Evolutionary conservation across 2,888 invertebrate species (phyloP).

Genomic region (Lucinisca nassula): DNA sequence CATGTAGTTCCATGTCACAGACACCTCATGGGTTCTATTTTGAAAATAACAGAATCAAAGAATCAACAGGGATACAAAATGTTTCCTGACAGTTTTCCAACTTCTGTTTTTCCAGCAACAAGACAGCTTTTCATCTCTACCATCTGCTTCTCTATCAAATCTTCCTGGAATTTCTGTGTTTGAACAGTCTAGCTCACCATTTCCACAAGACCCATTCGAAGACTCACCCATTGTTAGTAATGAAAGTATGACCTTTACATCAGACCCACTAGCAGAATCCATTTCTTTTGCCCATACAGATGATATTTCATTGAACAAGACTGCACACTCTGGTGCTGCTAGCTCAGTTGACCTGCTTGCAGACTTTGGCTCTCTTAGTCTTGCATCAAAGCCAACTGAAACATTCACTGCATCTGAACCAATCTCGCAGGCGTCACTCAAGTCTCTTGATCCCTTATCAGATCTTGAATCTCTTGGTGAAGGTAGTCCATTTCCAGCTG

Average conservation of each 20-base stretch:
- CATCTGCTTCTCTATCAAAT: background rate
- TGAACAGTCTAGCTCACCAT: background rate
- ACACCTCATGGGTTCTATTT: no score
- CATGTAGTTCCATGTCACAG: no score
- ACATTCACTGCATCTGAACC: background rate
- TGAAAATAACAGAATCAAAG: no score
- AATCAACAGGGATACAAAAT: no score
- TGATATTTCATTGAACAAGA: background rate
- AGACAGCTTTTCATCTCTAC: background rate
- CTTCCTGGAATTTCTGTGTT: background rate
- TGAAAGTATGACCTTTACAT: no score
- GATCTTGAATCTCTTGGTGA: background rate
- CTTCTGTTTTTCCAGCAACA: background rate
- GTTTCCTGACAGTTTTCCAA: no score
- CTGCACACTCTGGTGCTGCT: background rate
- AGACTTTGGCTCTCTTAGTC: background rate
- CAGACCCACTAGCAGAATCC: background rate
- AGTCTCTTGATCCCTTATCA: background rate
- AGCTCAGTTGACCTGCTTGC: background rate
- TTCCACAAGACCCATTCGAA: background rate
- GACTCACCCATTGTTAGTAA: background rate
- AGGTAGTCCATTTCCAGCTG: background rate
- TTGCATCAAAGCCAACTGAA: background rate
- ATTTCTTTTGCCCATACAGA: background rate
- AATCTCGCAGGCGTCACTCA: background rate